Conservation (phyloP, 1,140 invertebrate species). For the Nebria ingens region DNA sequence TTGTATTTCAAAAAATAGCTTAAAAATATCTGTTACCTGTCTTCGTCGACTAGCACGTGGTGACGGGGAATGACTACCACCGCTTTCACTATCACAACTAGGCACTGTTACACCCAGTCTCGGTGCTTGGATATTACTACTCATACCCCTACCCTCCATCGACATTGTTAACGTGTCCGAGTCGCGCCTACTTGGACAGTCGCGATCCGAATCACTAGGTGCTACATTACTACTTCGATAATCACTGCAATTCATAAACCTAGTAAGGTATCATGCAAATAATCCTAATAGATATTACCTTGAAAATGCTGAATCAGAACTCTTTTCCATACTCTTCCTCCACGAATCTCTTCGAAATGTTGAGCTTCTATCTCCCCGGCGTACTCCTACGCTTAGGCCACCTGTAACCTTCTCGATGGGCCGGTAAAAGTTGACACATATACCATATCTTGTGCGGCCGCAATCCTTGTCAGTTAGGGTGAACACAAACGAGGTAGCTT, state of each 20-base stretch:
- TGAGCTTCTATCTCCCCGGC: conserved; percentile 34
- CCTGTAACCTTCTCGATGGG: conserved; percentile 56
- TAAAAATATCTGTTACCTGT: too few species aligned
- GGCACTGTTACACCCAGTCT: conserved; percentile 54
- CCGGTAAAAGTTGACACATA: conserved; percentile 97
- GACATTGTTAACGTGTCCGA: conserved; percentile 44
- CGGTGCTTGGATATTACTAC: conserved; percentile 33
- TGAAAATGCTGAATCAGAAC: conserved; percentile 83
- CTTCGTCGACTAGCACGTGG: conserved; percentile 70
- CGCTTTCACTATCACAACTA: conserved; percentile 73
- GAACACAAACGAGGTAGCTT: conserved; percentile 95
- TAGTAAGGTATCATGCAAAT: too few species aligned
- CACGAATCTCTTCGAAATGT: conserved; percentile 71
- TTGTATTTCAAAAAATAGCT: too few species aligned
- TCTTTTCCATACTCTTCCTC: conserved; percentile 82
- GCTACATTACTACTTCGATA: conserved; percentile 81
- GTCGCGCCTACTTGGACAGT: conserved; percentile 58
- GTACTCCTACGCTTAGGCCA: conserved; percentile 25
- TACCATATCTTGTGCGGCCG: conserved; percentile 72
- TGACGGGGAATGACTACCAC: conserved; percentile 75
- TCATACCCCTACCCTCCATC: conserved; percentile 12
- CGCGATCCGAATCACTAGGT: conserved; percentile 77
- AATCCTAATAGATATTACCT: conserved; percentile 63
- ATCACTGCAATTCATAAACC: conserved; percentile 78
- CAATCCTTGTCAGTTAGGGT: conserved; percentile 99